These are phyloP conservation scores for Morpho achilles DNA, from an alignment of 2,888 invertebrate species.

Conservation along the genomic window DNA sequence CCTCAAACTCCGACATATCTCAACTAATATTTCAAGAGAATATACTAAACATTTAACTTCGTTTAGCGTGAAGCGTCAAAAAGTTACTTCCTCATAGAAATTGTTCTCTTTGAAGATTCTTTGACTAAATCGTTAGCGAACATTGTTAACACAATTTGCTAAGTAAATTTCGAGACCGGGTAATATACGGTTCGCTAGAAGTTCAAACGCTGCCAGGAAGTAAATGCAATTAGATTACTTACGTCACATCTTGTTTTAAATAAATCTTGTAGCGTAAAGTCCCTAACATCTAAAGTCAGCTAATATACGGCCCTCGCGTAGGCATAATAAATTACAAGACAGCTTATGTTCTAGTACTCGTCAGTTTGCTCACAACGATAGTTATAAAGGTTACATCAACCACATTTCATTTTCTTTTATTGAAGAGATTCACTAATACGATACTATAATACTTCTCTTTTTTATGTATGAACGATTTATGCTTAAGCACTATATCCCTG, in stretches of 20 bases:
- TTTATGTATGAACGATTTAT: too few relatives aligned
- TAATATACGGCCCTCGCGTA: too few relatives aligned
- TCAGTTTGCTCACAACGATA: too few relatives aligned
- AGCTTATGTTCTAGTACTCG: too few relatives aligned
- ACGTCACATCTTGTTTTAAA: slow-evolving; percentile 6
- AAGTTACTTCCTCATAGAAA: slow-evolving; percentile 4
- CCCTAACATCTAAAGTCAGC: background rate
- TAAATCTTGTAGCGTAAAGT: background rate
- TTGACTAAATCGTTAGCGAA: slow-evolving; percentile 4
- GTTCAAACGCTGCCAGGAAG: slow-evolving; percentile 5
- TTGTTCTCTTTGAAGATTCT: slow-evolving; percentile 7
- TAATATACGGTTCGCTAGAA: slow-evolving; percentile 4
- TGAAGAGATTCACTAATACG: too few relatives aligned
- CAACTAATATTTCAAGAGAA: background rate
- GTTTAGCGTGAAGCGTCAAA: slow-evolving; percentile 2
- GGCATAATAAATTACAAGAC: too few relatives aligned
- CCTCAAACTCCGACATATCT: too few relatives aligned
- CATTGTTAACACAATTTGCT: slow-evolving; percentile 18
- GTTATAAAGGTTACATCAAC: too few relatives aligned
- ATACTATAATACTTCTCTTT: too few relatives aligned
- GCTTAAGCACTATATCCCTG: too few relatives aligned
- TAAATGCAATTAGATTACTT: slow-evolving; percentile 8
- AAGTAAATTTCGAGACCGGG: slow-evolving; percentile 9
- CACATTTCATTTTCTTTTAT: too few relatives aligned
- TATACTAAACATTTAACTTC: slow-evolving; percentile 2